These are phyloP conservation scores for Oreocharis arfaki DNA, from an alignment of 2,113 vertebrate species.

Conservation along the genomic window DNA sequence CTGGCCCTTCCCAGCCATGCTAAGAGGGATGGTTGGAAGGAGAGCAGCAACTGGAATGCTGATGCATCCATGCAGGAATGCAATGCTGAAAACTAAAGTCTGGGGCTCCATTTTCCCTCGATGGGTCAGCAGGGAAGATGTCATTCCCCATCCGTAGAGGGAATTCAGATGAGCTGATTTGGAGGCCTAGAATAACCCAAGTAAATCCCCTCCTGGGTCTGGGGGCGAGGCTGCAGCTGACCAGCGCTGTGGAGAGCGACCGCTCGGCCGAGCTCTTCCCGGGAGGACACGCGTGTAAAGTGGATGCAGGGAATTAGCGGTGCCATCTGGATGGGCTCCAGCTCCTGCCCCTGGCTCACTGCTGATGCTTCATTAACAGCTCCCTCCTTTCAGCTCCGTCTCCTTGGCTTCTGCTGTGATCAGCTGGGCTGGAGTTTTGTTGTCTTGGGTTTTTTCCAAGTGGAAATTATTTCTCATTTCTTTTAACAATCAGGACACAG, in stretches of 20 bases:
- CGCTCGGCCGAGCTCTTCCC: neutral
- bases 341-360: conserved; percentile 28
- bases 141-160: neutral
- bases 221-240: neutral
- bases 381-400: neutral
- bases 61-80: neutral
- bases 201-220: neutral
- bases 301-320: neutral
- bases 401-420: conserved; percentile 11
- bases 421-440: conserved; percentile 34
- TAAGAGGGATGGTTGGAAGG: neutral
- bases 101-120: neutral
- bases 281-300: neutral
- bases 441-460: conserved; percentile 40
- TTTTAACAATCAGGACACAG: conserved; percentile 24
- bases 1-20: neutral
- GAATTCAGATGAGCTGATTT: neutral
- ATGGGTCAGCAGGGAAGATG: neutral
- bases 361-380: conserved; percentile 38
- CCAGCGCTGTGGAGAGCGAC: accelerated
- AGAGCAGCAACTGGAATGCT: neutral
- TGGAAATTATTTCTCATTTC: conserved; percentile 62
- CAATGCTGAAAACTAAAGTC: neutral
- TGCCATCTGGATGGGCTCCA: conserved; percentile 34
- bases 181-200: neutral